Evolutionary conservation across 2,888 invertebrate species (phyloP).

Genomic region (Lomographa bimaculata): DNA sequence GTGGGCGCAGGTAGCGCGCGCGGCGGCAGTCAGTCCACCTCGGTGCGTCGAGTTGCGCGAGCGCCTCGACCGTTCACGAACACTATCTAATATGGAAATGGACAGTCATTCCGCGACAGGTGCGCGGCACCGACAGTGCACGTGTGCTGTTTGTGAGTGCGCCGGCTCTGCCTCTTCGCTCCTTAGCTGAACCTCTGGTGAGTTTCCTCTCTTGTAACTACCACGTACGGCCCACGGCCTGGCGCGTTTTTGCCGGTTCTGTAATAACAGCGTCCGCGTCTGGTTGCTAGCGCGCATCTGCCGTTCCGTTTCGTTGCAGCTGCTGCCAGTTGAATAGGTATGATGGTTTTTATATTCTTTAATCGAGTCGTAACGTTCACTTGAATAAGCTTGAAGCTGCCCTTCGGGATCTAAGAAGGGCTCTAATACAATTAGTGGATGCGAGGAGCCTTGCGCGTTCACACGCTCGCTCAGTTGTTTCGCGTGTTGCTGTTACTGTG

Average conservation of each 20-base stretch:
- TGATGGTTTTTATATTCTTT: conserved; percentile 58
- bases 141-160: conserved; percentile 82
- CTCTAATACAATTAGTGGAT: conserved; percentile 56
- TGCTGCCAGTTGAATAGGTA: conserved; percentile 69
- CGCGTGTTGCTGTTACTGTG: conserved; percentile 70
- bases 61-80: conserved; percentile 65
- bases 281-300: conserved; percentile 71
- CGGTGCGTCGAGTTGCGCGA: conserved; percentile 74
- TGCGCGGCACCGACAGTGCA: conserved; percentile 79
- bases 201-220: conserved; percentile 52
- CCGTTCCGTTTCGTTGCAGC: conserved; percentile 72
- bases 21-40: conserved; percentile 72
- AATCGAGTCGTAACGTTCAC: conserved; percentile 49
- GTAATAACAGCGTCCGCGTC: conserved; percentile 55
- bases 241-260: conserved; percentile 61
- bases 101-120: conserved; percentile 81
- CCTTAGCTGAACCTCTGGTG: conserved; percentile 52
- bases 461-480: conserved; percentile 58
- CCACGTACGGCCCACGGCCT: conserved; percentile 39
- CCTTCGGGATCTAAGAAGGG: conserved; percentile 44
- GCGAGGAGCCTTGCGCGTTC: conserved; percentile 49
- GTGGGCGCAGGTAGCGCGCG: conserved; percentile 79
- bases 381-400: conserved; percentile 50
- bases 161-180: conserved; percentile 61
- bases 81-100: conserved; percentile 72